Conservation (phyloP, 2,888 invertebrate genomes). For the Litoditis marina region DNA sequence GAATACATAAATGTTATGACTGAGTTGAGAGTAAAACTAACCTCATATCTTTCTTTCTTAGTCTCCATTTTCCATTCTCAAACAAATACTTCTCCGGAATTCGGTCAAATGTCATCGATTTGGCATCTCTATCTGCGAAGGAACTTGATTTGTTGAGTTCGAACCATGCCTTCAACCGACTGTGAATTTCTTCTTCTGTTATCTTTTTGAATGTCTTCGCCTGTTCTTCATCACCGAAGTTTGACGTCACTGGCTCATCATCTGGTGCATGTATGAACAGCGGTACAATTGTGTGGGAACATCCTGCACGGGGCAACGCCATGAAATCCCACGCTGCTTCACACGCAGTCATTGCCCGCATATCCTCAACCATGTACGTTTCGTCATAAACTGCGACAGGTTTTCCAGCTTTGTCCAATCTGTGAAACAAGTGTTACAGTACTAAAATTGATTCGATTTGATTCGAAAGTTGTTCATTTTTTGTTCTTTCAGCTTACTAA, state of each 20-base stretch:
- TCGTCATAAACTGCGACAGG: conserved; percentile 8
- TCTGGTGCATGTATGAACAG: conserved; percentile 13
- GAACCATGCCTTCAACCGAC: conserved; percentile 19
- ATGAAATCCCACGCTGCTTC: conserved; percentile 18
- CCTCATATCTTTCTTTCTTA: neutral
- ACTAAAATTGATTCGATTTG: too few relatives aligned
- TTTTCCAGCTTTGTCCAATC: neutral
- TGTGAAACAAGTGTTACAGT: neutral
- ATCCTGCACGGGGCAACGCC: conserved; percentile 8
- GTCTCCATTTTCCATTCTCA: neutral
- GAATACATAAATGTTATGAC: too few relatives aligned
- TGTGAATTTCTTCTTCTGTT: neutral
- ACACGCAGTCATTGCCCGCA: conserved; percentile 13
- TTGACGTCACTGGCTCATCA: conserved; percentile 8
- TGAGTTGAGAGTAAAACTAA: too few relatives aligned
- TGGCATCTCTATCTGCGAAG: neutral
- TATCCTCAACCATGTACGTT: conserved; percentile 10
- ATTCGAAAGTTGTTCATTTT: too few relatives aligned
- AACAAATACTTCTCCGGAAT: conserved; percentile 1
- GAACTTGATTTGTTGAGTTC: conserved; percentile 8
- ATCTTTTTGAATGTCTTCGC: too few relatives aligned
- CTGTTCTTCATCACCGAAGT: conserved; percentile 1
- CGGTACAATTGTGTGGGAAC: conserved; percentile 11
- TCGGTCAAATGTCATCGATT: neutral
- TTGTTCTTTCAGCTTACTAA: too few relatives aligned